Evolutionary conservation across 1,140 invertebrate species (phyloP), one percentile per base, ranked within the genome.

Genomic region (Teleopsis dalmanni): DNA sequence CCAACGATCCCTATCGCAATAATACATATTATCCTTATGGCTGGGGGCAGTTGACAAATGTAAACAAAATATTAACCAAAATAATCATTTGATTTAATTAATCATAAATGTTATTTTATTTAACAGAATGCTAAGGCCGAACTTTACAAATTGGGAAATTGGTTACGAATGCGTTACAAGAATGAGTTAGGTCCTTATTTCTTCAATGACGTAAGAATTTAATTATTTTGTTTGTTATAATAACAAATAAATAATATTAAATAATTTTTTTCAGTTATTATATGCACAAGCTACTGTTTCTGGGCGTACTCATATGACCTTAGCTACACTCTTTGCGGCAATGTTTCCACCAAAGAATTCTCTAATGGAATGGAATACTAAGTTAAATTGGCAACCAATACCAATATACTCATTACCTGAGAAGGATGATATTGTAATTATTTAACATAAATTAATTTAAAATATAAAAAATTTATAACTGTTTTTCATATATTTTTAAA

Each of bases 41-140:
- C 27, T 84, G 85, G 78, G 86, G 85, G 47, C 84, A 88, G 66
- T 68, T 91, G 25, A 88, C 87, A 29, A 82, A 81, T 62, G 87
- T 87, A 77, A 26, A 22, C 34, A 29, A 33, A 18, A 1, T 7
- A 42, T 34, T 21, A 9, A 21, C 10, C 3, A 23, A 44, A 45
- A 18, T 18, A 10, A 23, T 14, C 2, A 41, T 22, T 2, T 22
- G 18, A 25, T 27, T 2, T 11, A 50, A 47, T 3, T 29, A n/a
- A 29, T 33, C 23, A 10, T 19, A 8, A 10, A n/a, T 1, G 8
- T 13, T 16, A 19, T 22, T 19, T 38, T 18, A 38, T 11, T 21
- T 1, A 48, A 59, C 58, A 85, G 83, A 68, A 74, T 58, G 84
- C 83, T 33, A 81, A 82, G 72, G 55, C 69, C 34, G 70, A 79